A percentile compares a stretch with the other conserved stretches of the same genome.
phyloP scores from a whole-genome alignment of 2,113 vertebrate genomes.

The Syngnathus typhle region DNA sequence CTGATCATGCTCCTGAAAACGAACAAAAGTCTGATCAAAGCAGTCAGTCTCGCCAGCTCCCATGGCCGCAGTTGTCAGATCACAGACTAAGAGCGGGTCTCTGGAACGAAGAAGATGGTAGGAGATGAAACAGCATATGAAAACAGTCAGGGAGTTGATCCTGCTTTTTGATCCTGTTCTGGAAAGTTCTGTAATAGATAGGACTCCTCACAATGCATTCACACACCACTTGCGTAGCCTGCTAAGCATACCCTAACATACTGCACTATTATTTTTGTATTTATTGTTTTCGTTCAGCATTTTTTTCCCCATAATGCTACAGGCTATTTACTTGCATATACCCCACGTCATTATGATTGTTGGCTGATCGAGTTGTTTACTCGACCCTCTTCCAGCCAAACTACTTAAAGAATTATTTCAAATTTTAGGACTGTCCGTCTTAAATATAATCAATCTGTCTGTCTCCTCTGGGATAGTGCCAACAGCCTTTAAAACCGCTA shows the following conservation, averaged over 20 bases:
- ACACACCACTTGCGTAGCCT: not conserved
- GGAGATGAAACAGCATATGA: conserved; percentile 62
- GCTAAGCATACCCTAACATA: not conserved
- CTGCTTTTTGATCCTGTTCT: conserved; percentile 55
- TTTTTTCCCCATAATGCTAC: too few species aligned
- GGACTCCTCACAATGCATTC: not conserved
- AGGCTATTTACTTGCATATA: too few species aligned
- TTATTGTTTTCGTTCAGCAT: too few species aligned
- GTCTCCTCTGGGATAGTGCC: too few species aligned
- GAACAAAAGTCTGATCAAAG: conserved; percentile 55
- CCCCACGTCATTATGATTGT: too few species aligned
- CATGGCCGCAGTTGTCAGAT: conserved; percentile 42
- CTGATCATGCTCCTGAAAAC: conserved; percentile 23
- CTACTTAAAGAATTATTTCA: too few species aligned
- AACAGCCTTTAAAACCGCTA: too few species aligned
- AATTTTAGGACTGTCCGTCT: too few species aligned
- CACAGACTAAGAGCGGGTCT: conserved; percentile 29
- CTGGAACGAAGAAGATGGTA: conserved; percentile 3
- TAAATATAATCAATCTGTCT: too few species aligned
- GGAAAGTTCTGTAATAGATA: conserved; percentile 2
- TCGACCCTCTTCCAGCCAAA: too few species aligned
- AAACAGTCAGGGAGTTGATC: conserved; percentile 53
- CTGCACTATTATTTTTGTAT: conserved; percentile 3
- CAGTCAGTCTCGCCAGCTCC: conserved; percentile 18
- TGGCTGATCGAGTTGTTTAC: too few species aligned